These are phyloP conservation scores for Habroteleia sp. DNA, from an alignment of 2,888 invertebrate genomes.

Conservation along the genomic window DNA sequence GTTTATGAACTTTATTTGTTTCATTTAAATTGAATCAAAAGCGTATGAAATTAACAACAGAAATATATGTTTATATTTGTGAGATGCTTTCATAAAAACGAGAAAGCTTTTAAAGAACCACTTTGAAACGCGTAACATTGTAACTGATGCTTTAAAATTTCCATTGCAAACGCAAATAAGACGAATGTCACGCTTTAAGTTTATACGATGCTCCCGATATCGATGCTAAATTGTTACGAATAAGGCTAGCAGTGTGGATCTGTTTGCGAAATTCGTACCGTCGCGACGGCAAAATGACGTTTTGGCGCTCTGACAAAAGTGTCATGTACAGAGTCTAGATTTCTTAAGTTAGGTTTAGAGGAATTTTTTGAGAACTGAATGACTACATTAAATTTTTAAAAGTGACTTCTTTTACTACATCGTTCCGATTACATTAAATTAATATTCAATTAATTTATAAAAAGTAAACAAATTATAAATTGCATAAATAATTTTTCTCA, in stretches of 20 bases:
- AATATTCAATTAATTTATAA: too few relatives aligned
- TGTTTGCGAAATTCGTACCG: slow-evolving; percentile 21
- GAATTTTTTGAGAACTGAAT: slow-evolving; percentile 1
- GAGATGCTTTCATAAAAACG: slow-evolving; percentile 15
- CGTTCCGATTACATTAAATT: too few relatives aligned
- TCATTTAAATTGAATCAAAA: too few relatives aligned
- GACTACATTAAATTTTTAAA: too few relatives aligned
- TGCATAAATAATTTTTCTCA: too few relatives aligned
- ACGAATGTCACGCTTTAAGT: slow-evolving; percentile 19
- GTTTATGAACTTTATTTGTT: too few relatives aligned
- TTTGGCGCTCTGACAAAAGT: slow-evolving; percentile 46
- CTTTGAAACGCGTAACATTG: slow-evolving; percentile 1
- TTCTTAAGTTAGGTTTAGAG: slow-evolving; percentile 14
- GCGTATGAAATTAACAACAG: too few relatives aligned
- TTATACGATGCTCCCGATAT: slow-evolving; percentile 28
- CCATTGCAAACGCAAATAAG: slow-evolving; percentile 14
- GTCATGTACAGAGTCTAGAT: slow-evolving; percentile 20
- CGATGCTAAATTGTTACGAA: slow-evolving; percentile 35
- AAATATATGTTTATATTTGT: slow-evolving; percentile 19
- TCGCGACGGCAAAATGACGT: slow-evolving; percentile 18
- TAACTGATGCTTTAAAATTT: slow-evolving; percentile 1
- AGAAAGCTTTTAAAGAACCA: slow-evolving; percentile 24
- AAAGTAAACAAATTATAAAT: too few relatives aligned
- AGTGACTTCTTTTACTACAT: too few relatives aligned
- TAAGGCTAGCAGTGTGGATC: slow-evolving; percentile 18